Percentiles rank a stretch among this genome's conserved stretches.
Evolutionary conservation across 2,888 invertebrate genomes (phyloP).

Genomic region (Prosopocoilus inquinatus): DNA sequence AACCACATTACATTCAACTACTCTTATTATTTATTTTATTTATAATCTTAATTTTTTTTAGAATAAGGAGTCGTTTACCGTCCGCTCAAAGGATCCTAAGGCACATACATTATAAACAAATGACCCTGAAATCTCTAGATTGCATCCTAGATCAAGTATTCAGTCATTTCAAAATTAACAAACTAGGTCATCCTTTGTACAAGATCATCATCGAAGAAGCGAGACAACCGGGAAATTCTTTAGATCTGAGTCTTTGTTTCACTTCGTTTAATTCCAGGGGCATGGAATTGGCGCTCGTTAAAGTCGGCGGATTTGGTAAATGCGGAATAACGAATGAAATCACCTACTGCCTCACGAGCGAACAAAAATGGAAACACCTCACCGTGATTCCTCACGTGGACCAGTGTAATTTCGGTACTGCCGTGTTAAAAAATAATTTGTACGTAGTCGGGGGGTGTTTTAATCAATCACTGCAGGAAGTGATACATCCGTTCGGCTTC

Average conservation of each 20-base stretch:
- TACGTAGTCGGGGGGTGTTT: constrained; percentile 72
- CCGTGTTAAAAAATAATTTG: constrained; percentile 65
- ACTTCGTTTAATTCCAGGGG: constrained; percentile 62
- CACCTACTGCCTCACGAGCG: constrained; percentile 60
- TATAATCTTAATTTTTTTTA: constrained; percentile 14
- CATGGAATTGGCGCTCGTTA: constrained; percentile 66
- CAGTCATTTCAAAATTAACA: constrained; percentile 37
- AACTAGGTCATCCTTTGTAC: constrained; percentile 26
- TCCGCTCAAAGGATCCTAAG: constrained; percentile 30
- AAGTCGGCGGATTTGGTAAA: constrained; percentile 68
- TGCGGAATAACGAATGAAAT: constrained; percentile 67
- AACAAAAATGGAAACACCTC: constrained; percentile 62
- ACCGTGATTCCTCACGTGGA: constrained; percentile 72
- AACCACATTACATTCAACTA: constrained; percentile 2
- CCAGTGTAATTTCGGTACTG: constrained; percentile 71
- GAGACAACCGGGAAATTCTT: constrained; percentile 4
- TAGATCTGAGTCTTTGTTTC: constrained; percentile 14
- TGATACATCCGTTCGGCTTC: constrained; percentile 72
- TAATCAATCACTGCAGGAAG: constrained; percentile 65
- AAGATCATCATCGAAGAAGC: constrained; percentile 40
- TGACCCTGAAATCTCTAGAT: constrained; percentile 22
- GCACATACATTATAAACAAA: constrained; percentile 40
- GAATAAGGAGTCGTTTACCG: constrained; percentile 9
- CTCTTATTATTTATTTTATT: background rate
- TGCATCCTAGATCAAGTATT: constrained; percentile 11